These are phyloP conservation scores for Noturus placidus DNA, from an alignment of 2,113 vertebrate genomes.

Conservation along the genomic window DNA sequence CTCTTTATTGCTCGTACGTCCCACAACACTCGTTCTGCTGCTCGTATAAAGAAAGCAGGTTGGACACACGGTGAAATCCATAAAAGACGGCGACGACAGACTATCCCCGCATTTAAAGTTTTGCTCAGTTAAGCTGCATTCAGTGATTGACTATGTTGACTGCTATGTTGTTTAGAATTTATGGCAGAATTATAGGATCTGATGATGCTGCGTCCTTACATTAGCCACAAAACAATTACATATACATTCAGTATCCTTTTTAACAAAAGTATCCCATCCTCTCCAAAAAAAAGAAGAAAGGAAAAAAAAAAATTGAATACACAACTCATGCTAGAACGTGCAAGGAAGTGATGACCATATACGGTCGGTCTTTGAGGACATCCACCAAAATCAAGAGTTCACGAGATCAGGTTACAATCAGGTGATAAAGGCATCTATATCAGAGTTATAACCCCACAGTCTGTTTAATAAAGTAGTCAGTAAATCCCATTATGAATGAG, in stretches of 20 bases:
- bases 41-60: background rate
- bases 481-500: background rate
- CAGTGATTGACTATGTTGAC: background rate
- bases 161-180: background rate
- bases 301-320: background rate
- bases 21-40: background rate
- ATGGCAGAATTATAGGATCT: background rate
- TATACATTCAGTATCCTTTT: background rate
- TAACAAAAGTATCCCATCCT: background rate
- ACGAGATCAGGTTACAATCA: constrained; percentile 17
- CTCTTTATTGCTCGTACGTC: background rate
- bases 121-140: background rate
- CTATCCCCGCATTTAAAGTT: background rate
- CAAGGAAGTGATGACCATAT: constrained; percentile 9
- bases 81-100: background rate
- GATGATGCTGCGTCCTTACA: background rate
- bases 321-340: constrained; percentile 35
- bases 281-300: background rate
- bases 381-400: constrained; percentile 20
- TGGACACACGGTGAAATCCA: background rate
- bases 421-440: constrained; percentile 23
- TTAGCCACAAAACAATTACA: background rate
- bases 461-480: background rate
- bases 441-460: background rate
- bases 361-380: constrained; percentile 21